phyloP scores from a whole-genome alignment of 1,140 invertebrate species.

The Homarus americanus region DNA sequence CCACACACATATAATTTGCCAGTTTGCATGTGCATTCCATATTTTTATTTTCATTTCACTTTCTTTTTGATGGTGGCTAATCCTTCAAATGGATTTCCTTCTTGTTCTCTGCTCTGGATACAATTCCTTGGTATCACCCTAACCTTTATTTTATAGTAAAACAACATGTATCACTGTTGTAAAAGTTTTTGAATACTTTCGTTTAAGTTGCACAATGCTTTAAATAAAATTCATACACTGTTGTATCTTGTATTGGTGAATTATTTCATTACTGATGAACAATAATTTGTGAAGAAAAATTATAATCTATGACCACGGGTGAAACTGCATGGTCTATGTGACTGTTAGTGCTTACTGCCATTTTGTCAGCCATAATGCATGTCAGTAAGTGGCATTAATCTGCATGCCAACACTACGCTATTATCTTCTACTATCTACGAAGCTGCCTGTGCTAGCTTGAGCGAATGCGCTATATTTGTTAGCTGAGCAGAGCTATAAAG shows the following conservation, averaged over 20 bases:
- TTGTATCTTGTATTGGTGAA: background rate
- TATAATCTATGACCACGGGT: constrained; percentile 68
- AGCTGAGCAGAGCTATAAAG: constrained; percentile 6
- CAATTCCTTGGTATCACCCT: constrained; percentile 17
- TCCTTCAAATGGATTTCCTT: constrained; percentile 26
- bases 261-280: background rate
- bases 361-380: background rate
- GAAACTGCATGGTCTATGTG: constrained; percentile 61
- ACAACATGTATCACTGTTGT: background rate
- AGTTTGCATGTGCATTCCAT: constrained; percentile 20
- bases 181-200: background rate
- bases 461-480: constrained; percentile 41
- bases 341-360: constrained; percentile 28
- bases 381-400: background rate
- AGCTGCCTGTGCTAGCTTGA: constrained; percentile 39
- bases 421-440: background rate
- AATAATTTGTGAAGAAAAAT: background rate
- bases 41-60: constrained; percentile 36
- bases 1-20: background rate
- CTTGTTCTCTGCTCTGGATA: constrained; percentile 39
- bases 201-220: constrained; percentile 1
- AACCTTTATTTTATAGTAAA: background rate
- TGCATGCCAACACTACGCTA: constrained; percentile 19
- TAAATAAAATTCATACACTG: background rate
- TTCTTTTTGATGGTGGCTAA: constrained; percentile 52